These are phyloP conservation scores for Lycaon pictus DNA, from an alignment of 2,113 vertebrate genomes.

Conservation along the genomic window DNA sequence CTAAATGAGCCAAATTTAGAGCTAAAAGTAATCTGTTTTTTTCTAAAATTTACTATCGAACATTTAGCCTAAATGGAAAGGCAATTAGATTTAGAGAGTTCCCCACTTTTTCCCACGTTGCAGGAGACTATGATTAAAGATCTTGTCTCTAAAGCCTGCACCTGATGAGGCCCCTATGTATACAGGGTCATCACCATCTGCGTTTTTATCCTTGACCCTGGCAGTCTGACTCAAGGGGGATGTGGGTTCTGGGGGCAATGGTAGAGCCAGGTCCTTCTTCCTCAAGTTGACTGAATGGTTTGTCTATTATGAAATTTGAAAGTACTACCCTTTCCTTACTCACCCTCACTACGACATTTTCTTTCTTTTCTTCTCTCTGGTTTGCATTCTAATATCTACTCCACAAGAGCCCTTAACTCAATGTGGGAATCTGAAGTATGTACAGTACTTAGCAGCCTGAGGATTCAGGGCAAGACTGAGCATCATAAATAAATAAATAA, in stretches of 20 bases:
- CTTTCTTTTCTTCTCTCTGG: not conserved
- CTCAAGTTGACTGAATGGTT: not conserved
- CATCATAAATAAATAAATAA: not conserved
- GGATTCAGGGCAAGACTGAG: not conserved
- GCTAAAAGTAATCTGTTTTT: conserved; percentile 65
- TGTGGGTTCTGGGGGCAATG: not conserved
- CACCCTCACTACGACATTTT: not conserved
- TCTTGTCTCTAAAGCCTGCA: conserved; percentile 10
- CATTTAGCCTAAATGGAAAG: conserved; percentile 54
- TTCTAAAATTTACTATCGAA: conserved; percentile 71
- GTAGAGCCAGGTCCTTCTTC: not conserved
- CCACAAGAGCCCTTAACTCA: not conserved
- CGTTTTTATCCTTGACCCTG: not conserved
- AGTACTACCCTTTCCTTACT: not conserved
- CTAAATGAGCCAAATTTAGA: conserved; percentile 79
- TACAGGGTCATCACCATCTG: not conserved
- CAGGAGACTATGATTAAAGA: not conserved
- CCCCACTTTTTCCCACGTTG: not conserved
- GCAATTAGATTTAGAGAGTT: conserved; percentile 50
- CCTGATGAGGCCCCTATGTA: not conserved
- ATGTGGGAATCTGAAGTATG: not conserved
- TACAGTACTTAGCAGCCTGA: not conserved
- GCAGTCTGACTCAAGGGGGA: not conserved
- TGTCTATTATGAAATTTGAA: not conserved
- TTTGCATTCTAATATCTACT: not conserved